Conservation (phyloP, 2,113 vertebrate genomes). For the Clinocottus analis region DNA sequence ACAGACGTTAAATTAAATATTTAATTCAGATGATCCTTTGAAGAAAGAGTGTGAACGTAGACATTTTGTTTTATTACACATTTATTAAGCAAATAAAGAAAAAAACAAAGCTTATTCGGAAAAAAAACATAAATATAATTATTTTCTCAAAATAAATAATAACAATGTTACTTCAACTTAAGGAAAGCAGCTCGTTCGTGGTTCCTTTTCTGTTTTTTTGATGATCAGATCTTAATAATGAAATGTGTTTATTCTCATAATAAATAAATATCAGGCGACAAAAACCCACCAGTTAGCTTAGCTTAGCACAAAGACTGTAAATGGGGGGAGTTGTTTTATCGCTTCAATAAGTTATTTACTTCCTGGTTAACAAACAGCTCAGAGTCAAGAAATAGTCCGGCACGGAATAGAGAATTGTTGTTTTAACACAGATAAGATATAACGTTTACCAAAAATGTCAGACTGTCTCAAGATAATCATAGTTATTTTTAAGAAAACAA, state of each 20-base stretch:
- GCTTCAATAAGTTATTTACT: too few species aligned
- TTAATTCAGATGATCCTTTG: background rate
- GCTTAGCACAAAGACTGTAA: background rate
- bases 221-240: background rate
- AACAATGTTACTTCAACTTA: background rate
- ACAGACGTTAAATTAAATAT: too few species aligned
- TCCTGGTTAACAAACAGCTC: too few species aligned
- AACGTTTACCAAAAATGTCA: too few species aligned
- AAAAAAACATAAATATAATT: background rate
- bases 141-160: background rate
- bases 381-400: too few species aligned
- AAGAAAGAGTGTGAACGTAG: too few species aligned
- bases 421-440: too few species aligned
- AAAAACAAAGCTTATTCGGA: background rate
- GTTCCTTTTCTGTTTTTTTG: background rate
- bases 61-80: background rate
- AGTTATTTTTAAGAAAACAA: too few species aligned
- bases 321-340: too few species aligned
- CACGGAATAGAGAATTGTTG: too few species aligned
- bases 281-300: background rate
- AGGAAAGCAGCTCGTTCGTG: background rate
- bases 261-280: background rate
- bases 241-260: background rate
- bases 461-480: too few species aligned
- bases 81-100: conserved; percentile 30